Evolutionary conservation across 2,797 vertebrate species (phyloP).

Genomic region (Macropus fuliginosus): DNA sequence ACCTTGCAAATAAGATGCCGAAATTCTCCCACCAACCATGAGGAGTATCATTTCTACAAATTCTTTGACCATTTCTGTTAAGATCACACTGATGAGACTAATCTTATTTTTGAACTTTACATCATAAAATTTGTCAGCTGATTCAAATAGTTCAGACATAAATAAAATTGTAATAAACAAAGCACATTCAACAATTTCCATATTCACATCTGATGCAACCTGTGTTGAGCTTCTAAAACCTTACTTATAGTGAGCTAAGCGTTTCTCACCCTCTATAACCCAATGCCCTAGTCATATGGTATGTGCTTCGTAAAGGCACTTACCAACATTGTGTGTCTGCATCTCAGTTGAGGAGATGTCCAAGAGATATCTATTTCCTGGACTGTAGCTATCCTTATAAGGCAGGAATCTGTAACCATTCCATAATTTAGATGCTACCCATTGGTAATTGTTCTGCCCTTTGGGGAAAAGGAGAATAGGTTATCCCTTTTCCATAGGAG

Average conservation of each 20-base stretch:
- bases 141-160: constrained; percentile 95
- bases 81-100: constrained; percentile 97
- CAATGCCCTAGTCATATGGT: no score
- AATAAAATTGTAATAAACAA: constrained; percentile 98
- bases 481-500: no score
- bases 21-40: constrained; percentile 88
- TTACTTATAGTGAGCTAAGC: constrained; percentile 62
- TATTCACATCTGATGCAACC: constrained; percentile 97
- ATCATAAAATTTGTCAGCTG: constrained; percentile 96
- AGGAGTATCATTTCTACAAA: constrained; percentile 97
- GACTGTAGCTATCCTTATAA: no score
- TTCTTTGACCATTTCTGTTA: constrained; percentile 97
- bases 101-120: constrained; percentile 99
- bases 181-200: constrained; percentile 93
- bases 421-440: no score
- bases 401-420: no score
- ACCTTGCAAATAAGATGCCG: constrained; percentile 70
- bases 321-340: no score
- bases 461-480: no score
- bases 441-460: no score
- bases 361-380: no score
- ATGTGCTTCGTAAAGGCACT: no score
- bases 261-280: no score
- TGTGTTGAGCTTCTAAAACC: constrained; percentile 95
- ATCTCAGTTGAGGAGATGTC: no score